Percentiles rank a stretch among this genome's conserved stretches.
Evolutionary conservation across 1,140 invertebrate species (phyloP).

Genomic region (Cotesia typhae): DNA sequence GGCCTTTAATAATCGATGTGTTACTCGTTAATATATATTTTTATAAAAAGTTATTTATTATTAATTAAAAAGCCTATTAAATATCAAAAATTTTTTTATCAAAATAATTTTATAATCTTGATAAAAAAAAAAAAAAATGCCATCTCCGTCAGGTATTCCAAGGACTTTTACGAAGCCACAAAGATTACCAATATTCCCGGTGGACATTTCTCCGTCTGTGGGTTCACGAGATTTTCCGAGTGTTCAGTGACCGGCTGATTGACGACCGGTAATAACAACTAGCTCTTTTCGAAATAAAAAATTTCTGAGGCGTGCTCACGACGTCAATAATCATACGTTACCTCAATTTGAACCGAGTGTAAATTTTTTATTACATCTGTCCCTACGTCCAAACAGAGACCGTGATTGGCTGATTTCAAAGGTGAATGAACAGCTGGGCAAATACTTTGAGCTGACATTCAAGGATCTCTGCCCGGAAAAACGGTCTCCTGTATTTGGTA

Average conservation of each 20-base stretch:
- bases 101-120: too few species aligned
- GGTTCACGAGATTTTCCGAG: constrained; percentile 85
- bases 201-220: constrained; percentile 77
- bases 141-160: constrained; percentile 68
- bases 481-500: constrained; percentile 78
- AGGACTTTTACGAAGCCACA: constrained; percentile 79
- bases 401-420: constrained; percentile 77
- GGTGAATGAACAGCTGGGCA: constrained; percentile 76
- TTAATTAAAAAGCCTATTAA: too few species aligned
- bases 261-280: constrained; percentile 71
- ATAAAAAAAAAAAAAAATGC: constrained; percentile 23
- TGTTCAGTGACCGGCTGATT: constrained; percentile 83
- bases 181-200: constrained; percentile 78
- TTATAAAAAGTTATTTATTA: too few species aligned
- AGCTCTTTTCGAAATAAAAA: not conserved
- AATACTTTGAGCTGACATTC: constrained; percentile 80
- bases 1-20: too few species aligned
- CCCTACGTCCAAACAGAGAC: constrained; percentile 67
- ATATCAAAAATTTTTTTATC: too few species aligned
- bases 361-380: constrained; percentile 18
- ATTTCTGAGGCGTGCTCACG: constrained; percentile 20
- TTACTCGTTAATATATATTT: too few species aligned
- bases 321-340: not conserved
- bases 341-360: not conserved
- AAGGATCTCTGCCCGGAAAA: constrained; percentile 82